Conservation (phyloP, 2,113 vertebrate species). For the Tetrao urogallus region DNA sequence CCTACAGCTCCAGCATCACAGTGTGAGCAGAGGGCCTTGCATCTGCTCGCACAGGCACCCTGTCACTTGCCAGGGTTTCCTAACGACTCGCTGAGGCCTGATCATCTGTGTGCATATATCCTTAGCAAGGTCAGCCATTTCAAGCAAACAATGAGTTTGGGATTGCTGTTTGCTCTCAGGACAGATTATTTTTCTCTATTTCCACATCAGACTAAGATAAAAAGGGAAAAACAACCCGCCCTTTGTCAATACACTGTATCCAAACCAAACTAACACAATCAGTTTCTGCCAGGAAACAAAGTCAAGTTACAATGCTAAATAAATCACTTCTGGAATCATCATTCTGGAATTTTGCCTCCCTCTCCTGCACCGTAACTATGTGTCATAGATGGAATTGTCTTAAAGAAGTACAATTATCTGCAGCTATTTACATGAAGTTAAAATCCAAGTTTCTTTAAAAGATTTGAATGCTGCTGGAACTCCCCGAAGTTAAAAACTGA, state of each 20-base stretch:
- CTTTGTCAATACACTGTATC: conserved; percentile 44
- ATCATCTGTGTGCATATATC: rapidly evolving
- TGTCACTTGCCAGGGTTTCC: neutral
- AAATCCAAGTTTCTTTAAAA: neutral
- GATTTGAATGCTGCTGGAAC: neutral
- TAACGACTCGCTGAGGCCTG: neutral
- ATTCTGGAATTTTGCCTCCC: conserved; percentile 6
- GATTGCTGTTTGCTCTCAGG: conserved; percentile 19
- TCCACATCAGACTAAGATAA: conserved; percentile 5
- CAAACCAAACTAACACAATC: conserved; percentile 47
- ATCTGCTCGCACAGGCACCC: rapidly evolving
- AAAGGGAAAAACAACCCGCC: conserved; percentile 40
- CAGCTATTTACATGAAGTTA: neutral
- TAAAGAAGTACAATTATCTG: neutral
- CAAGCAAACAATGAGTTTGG: conserved; percentile 31
- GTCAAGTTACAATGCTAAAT: conserved; percentile 29
- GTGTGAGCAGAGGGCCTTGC: neutral
- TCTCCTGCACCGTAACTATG: neutral
- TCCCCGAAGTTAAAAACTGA: neutral
- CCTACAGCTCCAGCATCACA: neutral
- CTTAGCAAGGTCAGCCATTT: conserved; percentile 21
- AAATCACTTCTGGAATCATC: neutral
- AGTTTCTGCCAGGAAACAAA: conserved; percentile 37
- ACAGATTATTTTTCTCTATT: conserved; percentile 45
- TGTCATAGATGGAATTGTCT: neutral